Evolutionary conservation across 2,113 vertebrate genomes (phyloP).

Genomic region (Hemichromis elongatus): DNA sequence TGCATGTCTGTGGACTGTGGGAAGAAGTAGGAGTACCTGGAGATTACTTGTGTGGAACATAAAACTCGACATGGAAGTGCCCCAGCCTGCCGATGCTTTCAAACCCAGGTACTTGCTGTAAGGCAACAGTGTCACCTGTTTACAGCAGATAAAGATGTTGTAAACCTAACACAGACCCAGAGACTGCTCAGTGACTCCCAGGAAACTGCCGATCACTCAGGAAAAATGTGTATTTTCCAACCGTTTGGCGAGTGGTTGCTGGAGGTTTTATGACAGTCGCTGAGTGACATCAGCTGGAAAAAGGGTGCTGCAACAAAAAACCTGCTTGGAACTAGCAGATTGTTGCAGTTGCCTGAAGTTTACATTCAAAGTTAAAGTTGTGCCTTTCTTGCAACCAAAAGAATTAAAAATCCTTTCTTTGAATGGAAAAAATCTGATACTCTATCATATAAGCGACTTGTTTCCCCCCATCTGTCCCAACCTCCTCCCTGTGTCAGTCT

Average conservation of each 20-base stretch:
- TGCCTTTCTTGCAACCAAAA: background rate
- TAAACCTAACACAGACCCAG: background rate
- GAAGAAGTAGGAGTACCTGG: background rate
- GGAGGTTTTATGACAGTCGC: background rate
- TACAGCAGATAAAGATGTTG: no score
- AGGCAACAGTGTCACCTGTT: background rate
- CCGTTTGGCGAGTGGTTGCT: rapidly evolving
- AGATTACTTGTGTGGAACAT: background rate
- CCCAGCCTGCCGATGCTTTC: background rate
- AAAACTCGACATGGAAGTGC: background rate
- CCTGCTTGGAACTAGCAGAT: background rate
- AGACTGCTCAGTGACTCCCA: background rate
- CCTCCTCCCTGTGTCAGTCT: rapidly evolving
- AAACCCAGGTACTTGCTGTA: background rate
- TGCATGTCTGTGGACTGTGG: background rate
- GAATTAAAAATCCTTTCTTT: background rate
- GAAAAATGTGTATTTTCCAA: background rate
- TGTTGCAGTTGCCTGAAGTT: background rate
- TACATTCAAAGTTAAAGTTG: background rate
- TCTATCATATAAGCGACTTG: rapidly evolving
- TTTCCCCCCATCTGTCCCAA: background rate
- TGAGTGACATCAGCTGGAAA: background rate
- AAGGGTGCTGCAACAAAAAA: background rate
- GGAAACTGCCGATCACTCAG: background rate
- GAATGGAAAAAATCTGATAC: background rate